Percentiles rank a stretch among this genome's conserved stretches.
These are phyloP conservation scores for Zalophus californianus DNA, from an alignment of 2,797 vertebrate species.

Conservation along the genomic window DNA sequence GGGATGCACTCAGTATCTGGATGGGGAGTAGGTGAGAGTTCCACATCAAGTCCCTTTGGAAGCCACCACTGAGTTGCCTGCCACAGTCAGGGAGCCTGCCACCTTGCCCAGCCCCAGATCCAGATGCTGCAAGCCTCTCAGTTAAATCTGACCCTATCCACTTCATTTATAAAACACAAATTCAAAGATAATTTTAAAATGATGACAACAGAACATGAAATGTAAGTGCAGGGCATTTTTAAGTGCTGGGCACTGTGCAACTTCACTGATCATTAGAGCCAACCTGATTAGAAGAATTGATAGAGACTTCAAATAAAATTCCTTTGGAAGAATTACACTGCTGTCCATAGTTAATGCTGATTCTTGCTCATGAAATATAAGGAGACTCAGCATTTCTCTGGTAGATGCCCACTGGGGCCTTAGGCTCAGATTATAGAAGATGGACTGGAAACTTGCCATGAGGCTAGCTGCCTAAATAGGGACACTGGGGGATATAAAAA, in stretches of 20 bases:
- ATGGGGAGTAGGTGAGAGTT: not conserved
- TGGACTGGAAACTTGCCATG: not conserved
- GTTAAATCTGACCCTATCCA: not conserved
- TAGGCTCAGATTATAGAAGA: not conserved
- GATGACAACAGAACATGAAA: not conserved
- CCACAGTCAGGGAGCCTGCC: not conserved
- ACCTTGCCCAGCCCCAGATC: not conserved
- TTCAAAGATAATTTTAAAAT: not conserved
- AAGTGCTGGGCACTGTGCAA: not conserved
- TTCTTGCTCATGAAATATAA: not conserved
- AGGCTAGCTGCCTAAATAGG: not conserved
- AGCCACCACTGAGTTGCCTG: not conserved
- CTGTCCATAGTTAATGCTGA: not conserved
- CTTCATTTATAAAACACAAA: not conserved
- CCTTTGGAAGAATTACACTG: not conserved
- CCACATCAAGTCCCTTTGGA: not conserved
- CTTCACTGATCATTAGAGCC: not conserved
- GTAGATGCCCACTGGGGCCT: accelerated
- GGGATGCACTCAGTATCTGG: not conserved
- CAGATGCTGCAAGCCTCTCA: not conserved
- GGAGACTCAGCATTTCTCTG: not conserved
- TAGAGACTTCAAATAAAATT: not conserved
- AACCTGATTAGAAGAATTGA: not conserved
- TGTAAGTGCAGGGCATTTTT: not conserved
- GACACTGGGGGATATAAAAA: not conserved